phyloP scores from a whole-genome alignment of 1,140 invertebrate genomes.

The Matsumurasca onukii region DNA sequence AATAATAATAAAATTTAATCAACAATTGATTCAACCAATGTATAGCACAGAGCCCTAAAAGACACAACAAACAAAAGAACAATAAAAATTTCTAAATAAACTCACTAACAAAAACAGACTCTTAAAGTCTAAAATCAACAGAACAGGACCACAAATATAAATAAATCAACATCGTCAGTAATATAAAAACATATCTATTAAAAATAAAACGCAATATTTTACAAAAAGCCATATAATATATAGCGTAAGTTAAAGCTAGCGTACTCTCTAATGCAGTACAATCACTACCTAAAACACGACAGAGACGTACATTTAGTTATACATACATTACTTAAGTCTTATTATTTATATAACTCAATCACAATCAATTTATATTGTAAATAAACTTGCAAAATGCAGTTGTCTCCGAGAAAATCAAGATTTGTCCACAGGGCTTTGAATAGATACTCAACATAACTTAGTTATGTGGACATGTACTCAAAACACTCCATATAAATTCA shows the following conservation, averaged over 20 bases:
- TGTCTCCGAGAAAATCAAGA: conserved; percentile 19
- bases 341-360: conserved; percentile 21
- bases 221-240: conserved; percentile 18
- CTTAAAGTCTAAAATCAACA: conserved; percentile 11
- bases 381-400: conserved; percentile 25
- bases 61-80: conserved; percentile 15
- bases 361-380: conserved; percentile 21
- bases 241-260: conserved; percentile 24
- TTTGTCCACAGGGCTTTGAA: too few relatives aligned
- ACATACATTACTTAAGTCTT: conserved; percentile 7
- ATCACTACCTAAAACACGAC: neutral
- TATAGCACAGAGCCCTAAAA: conserved; percentile 26
- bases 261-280: neutral
- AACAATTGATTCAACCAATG: conserved; percentile 11
- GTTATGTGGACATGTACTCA: too few relatives aligned
- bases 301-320: conserved; percentile 15
- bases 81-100: conserved; percentile 26
- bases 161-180: conserved; percentile 24
- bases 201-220: conserved; percentile 26
- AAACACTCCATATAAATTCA: too few relatives aligned
- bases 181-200: conserved; percentile 27
- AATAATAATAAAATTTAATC: conserved; percentile 19
- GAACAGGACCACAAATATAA: conserved; percentile 10
- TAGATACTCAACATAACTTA: too few relatives aligned
- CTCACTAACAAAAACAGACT: conserved; percentile 26